phyloP scores from a whole-genome alignment of 2,113 vertebrate species.

The Psilopogon haemacephalus region DNA sequence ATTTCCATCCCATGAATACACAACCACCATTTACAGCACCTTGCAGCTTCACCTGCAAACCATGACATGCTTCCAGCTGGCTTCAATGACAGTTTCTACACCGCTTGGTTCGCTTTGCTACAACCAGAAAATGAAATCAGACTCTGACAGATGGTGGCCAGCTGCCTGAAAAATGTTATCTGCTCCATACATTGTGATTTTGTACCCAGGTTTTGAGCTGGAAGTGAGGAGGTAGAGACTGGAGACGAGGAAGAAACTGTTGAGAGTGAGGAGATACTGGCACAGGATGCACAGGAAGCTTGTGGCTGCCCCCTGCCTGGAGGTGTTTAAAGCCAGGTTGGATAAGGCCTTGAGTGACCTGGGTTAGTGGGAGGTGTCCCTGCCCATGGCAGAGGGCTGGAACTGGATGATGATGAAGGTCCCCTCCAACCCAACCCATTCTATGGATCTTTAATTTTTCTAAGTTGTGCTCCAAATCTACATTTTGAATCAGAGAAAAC shows the following conservation, averaged over 20 bases:
- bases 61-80: background rate
- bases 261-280: too few species aligned
- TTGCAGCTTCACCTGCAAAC: background rate
- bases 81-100: background rate
- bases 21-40: background rate
- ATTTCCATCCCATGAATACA: background rate
- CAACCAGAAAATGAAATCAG: background rate
- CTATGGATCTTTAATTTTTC: background rate
- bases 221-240: too few species aligned
- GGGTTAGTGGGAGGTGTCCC: too few species aligned
- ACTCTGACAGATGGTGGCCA: slow-evolving; percentile 15
- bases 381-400: too few species aligned
- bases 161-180: slow-evolving; percentile 1
- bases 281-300: too few species aligned
- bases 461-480: background rate
- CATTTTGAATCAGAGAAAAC: background rate
- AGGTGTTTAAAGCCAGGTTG: too few species aligned
- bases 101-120: background rate
- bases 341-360: too few species aligned
- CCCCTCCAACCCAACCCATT: too few species aligned
- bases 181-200: background rate
- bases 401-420: too few species aligned
- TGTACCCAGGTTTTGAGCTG: too few species aligned
- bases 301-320: too few species aligned
- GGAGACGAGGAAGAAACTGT: too few species aligned